A percentile compares a stretch with the other conserved stretches of the same genome.
These are phyloP conservation scores for Tenualosa ilisha DNA, from an alignment of 2,797 vertebrate species.

Conservation along the genomic window DNA sequence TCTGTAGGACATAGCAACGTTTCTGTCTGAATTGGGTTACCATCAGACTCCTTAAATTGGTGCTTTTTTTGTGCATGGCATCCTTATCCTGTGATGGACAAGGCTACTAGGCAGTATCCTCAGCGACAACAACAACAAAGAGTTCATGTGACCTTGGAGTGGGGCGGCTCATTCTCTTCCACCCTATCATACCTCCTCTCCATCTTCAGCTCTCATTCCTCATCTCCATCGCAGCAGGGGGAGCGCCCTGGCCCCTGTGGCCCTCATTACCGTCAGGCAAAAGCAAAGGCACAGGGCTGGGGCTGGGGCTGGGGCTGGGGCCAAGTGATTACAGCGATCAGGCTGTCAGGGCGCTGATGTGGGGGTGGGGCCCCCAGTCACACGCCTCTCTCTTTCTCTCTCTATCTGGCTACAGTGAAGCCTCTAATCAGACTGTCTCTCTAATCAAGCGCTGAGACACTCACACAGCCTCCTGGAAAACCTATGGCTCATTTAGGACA, in stretches of 20 bases:
- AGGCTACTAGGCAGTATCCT: neutral
- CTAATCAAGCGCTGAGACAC: neutral
- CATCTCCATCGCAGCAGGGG: conserved; percentile 11
- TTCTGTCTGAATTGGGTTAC: neutral
- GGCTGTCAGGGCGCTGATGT: conserved; percentile 43
- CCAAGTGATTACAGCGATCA: conserved; percentile 59
- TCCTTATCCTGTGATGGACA: neutral
- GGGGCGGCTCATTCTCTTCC: neutral
- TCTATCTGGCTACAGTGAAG: neutral
- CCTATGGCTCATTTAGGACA: neutral
- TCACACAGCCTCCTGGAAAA: neutral
- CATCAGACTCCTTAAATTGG: neutral
- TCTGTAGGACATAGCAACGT: neutral
- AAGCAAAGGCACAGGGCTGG: conserved; percentile 31
- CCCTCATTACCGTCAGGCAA: conserved; percentile 50
- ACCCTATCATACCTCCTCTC: neutral
- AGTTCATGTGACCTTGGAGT: neutral
- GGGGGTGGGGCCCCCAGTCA: neutral
- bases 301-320: neutral
- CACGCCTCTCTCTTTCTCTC: neutral
- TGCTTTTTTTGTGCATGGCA: neutral
- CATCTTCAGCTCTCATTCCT: neutral
- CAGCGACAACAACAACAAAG: neutral
- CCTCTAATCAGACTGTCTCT: neutral
- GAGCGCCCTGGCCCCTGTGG: conserved; percentile 31